Conservation (phyloP, 2,113 vertebrate species). For the Epinephelus lanceolatus region DNA sequence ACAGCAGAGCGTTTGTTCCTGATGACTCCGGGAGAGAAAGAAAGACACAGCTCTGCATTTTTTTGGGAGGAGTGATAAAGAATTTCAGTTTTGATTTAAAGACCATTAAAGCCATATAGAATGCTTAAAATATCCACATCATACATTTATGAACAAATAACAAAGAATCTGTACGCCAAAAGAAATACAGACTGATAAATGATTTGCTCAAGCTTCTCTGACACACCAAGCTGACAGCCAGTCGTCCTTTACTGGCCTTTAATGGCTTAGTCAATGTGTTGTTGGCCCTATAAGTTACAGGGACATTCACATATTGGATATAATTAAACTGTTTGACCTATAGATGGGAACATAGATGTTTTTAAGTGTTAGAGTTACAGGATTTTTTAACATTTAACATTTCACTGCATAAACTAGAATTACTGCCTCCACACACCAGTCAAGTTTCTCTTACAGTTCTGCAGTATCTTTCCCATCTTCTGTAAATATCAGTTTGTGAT, state of each 20-base stretch:
- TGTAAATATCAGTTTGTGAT: no score
- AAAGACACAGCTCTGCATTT: neutral
- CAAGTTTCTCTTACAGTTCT: no score
- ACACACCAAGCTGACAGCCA: no score
- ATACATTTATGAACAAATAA: no score
- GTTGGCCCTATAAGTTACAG: neutral
- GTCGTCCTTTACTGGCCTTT: no score
- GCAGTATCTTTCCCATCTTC: no score
- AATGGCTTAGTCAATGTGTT: neutral
- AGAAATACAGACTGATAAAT: neutral
- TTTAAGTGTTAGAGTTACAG: no score
- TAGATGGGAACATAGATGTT: neutral
- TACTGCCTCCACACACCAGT: no score
- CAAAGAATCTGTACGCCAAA: no score
- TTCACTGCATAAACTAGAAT: neutral
- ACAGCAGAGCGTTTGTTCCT: constrained; percentile 20
- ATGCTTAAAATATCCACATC: neutral
- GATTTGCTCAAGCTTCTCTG: neutral
- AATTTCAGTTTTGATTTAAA: neutral
- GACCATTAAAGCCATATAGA: neutral
- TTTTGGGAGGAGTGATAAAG: neutral
- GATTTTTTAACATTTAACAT: neutral
- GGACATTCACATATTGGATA: neutral
- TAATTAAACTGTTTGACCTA: neutral
- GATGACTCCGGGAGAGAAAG: constrained; percentile 19